A percentile compares a stretch with the other conserved stretches of the same genome.
Evolutionary conservation across 1,140 invertebrate genomes (phyloP).

Genomic region (Centruroides sculpturatus): DNA sequence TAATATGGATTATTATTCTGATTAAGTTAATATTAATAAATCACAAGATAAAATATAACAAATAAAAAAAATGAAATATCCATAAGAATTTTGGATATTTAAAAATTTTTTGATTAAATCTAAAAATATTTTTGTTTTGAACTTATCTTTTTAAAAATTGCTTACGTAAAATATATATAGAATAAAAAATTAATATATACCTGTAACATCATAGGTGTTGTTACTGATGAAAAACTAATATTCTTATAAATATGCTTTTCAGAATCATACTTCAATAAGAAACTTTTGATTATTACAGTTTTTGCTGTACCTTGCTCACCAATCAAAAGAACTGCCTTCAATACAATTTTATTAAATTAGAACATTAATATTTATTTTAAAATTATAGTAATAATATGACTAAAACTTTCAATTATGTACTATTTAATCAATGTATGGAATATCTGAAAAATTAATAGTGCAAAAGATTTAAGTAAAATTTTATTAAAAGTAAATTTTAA

Average conservation of each 20-base stretch:
- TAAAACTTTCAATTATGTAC: background rate
- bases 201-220: conserved; percentile 88
- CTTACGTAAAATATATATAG: too few species aligned
- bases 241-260: conserved; percentile 69
- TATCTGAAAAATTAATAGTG: background rate
- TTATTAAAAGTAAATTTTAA: background rate
- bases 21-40: too few species aligned
- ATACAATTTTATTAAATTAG: background rate
- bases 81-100: too few species aligned
- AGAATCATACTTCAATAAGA: conserved; percentile 78
- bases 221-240: conserved; percentile 92
- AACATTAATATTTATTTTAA: too few species aligned
- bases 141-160: too few species aligned
- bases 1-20: too few species aligned
- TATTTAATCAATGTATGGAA: background rate
- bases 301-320: conserved; percentile 94
- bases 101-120: too few species aligned
- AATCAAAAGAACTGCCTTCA: conserved; percentile 56
- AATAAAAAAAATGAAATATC: too few species aligned
- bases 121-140: too few species aligned
- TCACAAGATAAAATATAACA: too few species aligned
- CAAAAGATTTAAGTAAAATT: background rate
- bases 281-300: conserved; percentile 92
- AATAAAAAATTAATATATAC: conserved; percentile 23
- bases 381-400: too few species aligned